These are phyloP conservation scores for Triplophysa rosa DNA, from an alignment of 2,113 vertebrate genomes.

Conservation along the genomic window DNA sequence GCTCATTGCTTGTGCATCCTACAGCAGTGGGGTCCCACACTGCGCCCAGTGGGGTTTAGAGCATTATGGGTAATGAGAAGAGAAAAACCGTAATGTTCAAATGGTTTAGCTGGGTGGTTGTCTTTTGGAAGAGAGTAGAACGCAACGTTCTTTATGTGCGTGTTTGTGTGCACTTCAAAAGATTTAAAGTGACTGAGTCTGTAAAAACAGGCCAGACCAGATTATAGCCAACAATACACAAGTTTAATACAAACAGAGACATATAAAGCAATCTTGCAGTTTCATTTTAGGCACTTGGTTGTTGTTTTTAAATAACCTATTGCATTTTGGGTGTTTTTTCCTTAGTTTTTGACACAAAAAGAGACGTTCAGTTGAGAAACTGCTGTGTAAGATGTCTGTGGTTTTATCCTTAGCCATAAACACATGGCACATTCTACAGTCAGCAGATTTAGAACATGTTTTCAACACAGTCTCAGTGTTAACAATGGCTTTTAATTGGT, in stretches of 20 bases:
- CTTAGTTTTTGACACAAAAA: neutral
- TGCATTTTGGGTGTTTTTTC: neutral
- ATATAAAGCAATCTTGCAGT: neutral
- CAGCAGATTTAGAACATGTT: slow-evolving; percentile 16
- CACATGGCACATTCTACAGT: slow-evolving; percentile 17
- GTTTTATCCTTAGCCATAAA: slow-evolving; percentile 25
- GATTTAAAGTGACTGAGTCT: slow-evolving; percentile 12
- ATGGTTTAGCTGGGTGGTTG: slow-evolving; percentile 26
- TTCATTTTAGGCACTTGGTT: neutral
- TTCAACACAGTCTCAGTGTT: neutral
- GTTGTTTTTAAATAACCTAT: neutral
- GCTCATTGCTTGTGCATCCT: slow-evolving; percentile 53
- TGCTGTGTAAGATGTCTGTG: slow-evolving; percentile 25
- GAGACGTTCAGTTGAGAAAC: slow-evolving; percentile 15
- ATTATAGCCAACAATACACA: slow-evolving; percentile 8
- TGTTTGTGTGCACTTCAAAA: slow-evolving; percentile 21
- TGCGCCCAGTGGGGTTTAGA: slow-evolving; percentile 44
- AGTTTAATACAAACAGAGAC: neutral
- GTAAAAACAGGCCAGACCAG: neutral
- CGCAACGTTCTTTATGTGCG: neutral
- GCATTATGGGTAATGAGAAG: slow-evolving; percentile 44
- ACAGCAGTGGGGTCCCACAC: slow-evolving; percentile 45
- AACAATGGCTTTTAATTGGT: slow-evolving; percentile 7
- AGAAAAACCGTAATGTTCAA: slow-evolving; percentile 8
- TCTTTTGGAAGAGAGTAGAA: slow-evolving; percentile 28